Evolutionary conservation across 2,888 invertebrate species (phyloP), one percentile per base, ranked within the genome.

Genomic region (Endotricha flammealis): DNA sequence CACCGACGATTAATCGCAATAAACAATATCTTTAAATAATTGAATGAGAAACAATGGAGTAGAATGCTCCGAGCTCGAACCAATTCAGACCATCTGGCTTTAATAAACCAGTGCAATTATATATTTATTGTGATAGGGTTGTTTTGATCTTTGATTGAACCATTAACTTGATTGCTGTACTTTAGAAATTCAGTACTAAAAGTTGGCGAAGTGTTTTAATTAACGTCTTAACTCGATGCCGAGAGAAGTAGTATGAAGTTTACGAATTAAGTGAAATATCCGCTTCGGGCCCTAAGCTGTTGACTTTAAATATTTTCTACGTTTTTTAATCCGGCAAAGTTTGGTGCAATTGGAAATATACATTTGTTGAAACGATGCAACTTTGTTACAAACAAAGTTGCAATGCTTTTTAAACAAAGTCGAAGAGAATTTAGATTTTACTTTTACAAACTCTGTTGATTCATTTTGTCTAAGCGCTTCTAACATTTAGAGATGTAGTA

Each of bases 191-290:
- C 77, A 74, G 78, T 79, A 78, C 73, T 79, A 71, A 82, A 82
- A 83, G 79, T 82, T 82, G 61, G 66, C 62, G 72, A 82, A 83
- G 77, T 79, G 83, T 79, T 85, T 83, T 80, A 82, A 83, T 83
- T 81, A 83, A 81, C 79, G 76, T 79, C 76, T 74, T 71, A 76
- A 76, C 73, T 82, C 72, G 61, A 62, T 69, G 68, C 70, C 69
- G 66, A 68, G 67, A 64, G 64, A 61, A 74, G 72, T 72, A 70
- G 62, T 75, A 73, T 73, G 71, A 79, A 82, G 77, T 82, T 83
- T 80, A 75, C 77, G 77, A 80, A 80, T 80, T 80, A 81, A 81
- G 72, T 79, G 70, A 71, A 78, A 76, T 80, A 79, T 76, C 73
- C 77, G 74, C 59, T 66, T 59, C 61, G 57, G 43, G 62, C 61